Evolutionary conservation across 2,888 invertebrate genomes (phyloP).

Genomic region (Ellobium chinense): DNA sequence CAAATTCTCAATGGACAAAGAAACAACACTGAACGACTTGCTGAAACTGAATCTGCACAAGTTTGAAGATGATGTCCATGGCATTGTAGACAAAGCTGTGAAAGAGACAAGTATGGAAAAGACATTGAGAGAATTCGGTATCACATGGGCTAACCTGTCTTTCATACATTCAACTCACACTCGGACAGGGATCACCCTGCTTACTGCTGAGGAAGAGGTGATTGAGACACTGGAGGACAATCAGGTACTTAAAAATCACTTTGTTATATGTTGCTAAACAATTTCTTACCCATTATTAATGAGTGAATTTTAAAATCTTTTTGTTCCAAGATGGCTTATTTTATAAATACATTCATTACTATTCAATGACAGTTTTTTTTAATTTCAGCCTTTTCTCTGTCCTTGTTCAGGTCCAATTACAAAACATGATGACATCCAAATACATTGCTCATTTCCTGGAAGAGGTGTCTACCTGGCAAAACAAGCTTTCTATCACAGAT

Average conservation of each 20-base stretch:
- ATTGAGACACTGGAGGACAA: slow-evolving; percentile 98
- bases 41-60: slow-evolving; percentile 95
- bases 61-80: slow-evolving; percentile 96
- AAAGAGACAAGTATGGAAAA: slow-evolving; percentile 99
- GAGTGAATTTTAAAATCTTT: too few relatives aligned
- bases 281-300: too few relatives aligned
- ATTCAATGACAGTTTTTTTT: too few relatives aligned
- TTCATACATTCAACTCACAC: slow-evolving; percentile 90
- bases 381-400: too few relatives aligned
- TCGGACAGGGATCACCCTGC: slow-evolving; percentile 89
- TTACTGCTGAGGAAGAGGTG: slow-evolving; percentile 95
- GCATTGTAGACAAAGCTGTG: slow-evolving; percentile 98
- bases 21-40: slow-evolving; percentile 94
- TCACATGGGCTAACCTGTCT: slow-evolving; percentile 95
- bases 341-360: too few relatives aligned
- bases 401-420: slow-evolving; percentile 89
- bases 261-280: too few relatives aligned
- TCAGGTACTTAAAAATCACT: slow-evolving; percentile 86
- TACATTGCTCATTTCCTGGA: slow-evolving; percentile 96
- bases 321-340: too few relatives aligned
- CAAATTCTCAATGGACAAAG: slow-evolving; percentile 94
- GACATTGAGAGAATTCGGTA: slow-evolving; percentile 89
- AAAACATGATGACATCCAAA: slow-evolving; percentile 97
- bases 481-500: slow-evolving; percentile 94
- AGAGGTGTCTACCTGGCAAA: slow-evolving; percentile 96